Base-by-base conservation (phyloP, 1,140 invertebrate genomes). In the Glossosoma conforme region DNA sequence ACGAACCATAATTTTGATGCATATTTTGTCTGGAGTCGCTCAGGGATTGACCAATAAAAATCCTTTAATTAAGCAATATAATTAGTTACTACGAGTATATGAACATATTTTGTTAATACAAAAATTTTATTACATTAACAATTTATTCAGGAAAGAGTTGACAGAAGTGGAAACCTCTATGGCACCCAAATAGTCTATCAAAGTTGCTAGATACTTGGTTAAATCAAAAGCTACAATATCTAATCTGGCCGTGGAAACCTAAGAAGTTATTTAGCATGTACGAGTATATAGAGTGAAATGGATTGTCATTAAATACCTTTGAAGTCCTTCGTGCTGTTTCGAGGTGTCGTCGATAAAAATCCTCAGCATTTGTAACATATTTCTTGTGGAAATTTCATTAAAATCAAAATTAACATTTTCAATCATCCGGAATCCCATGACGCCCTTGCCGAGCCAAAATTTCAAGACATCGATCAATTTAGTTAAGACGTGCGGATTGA, bases 371-470 rank as follows among this genome's bases (percentile, higher is more conserved):
- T 28, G 15, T 14, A 52, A 19, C n/a, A 24, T 28, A 24, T 54
- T 37, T 2, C n/a, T 18, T 10, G 37, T 18, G 15, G 33, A 14
- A 32, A 28, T 20, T 15, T 54, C 40, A 28, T 38, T 22, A n/a
- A 38, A 15, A 17, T 32, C 37, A 24, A 20, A 13, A 15, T 11
- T 22, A 19, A 17, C 17, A 13, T 18, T 36, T 2, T 18, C 10
- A 37, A 82, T 77, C n/a, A 86, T 66, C 38, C 82, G 68, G 62
- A 86, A 85, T 2, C 84, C 85, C 62, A 77, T 74, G 1, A 85
- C 75, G 13, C 82, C 84, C 60, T 70, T 68, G 18, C 72, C 70
- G 37, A 86, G 55, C 84, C 84, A 87, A 61, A 77, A 85, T 32
- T 57, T 62, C 6, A 85, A 55, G 17, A 82, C 69, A 21, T 79